Conservation (phyloP, 1,140 invertebrate genomes). For the Brachionus sp. region DNA sequence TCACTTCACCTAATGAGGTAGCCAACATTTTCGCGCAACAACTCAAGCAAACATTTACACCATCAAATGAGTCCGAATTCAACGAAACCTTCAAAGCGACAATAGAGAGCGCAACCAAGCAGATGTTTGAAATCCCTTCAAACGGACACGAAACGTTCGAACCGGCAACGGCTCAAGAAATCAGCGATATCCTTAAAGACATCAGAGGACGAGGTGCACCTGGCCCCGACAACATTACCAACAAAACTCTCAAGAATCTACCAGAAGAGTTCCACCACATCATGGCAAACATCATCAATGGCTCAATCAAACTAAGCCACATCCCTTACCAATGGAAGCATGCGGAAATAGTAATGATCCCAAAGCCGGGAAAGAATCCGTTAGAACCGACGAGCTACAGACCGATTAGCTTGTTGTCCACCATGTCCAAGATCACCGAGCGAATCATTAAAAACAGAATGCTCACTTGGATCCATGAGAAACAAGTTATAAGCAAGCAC, state of each 20-base stretch:
- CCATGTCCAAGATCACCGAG: conserved; percentile 45
- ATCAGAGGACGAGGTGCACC: conserved; percentile 1
- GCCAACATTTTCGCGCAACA: too few species aligned
- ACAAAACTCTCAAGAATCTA: background rate
- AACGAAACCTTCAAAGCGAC: background rate
- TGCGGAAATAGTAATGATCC: conserved; percentile 31
- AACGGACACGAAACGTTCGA: background rate
- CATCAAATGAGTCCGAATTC: too few species aligned
- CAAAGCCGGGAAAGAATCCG: conserved; percentile 46
- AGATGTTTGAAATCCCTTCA: background rate
- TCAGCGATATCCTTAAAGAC: background rate
- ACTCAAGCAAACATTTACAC: too few species aligned
- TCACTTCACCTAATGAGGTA: too few species aligned
- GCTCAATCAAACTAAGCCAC: background rate
- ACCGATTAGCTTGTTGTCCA: conserved; percentile 43
- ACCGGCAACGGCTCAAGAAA: background rate
- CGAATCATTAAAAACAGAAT: conserved; percentile 39
- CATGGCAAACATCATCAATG: background rate
- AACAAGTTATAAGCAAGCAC: background rate
- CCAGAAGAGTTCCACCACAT: background rate
- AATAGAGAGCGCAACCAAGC: background rate
- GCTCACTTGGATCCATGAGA: background rate
- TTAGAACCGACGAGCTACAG: conserved; percentile 18
- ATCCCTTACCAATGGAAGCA: conserved; percentile 45
- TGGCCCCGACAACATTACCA: background rate